These are phyloP conservation scores for Laspeyria flexula DNA, from an alignment of 2,888 invertebrate genomes.

Conservation along the genomic window DNA sequence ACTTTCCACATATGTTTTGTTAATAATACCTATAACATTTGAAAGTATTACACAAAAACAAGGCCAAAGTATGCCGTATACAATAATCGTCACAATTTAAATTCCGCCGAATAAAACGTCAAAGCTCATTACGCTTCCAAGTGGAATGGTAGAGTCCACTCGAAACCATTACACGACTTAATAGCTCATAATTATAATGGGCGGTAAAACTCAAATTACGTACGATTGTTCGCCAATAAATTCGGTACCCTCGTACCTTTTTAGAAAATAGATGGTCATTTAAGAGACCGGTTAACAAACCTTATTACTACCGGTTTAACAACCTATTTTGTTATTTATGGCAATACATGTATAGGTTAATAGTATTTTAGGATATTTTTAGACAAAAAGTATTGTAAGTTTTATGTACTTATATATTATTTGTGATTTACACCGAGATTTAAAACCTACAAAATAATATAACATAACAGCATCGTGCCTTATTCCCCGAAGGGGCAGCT, in stretches of 20 bases:
- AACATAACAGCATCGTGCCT: no score
- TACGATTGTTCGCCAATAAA: constrained; percentile 45
- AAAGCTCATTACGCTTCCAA: constrained; percentile 35
- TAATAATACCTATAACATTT: no score
- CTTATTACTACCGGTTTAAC: not conserved
- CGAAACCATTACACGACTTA: constrained; percentile 41
- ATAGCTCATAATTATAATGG: constrained; percentile 45
- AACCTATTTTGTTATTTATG: no score
- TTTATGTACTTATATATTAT: no score
- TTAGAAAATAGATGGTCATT: constrained; percentile 19
- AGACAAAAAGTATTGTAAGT: no score
- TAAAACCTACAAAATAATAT: no score
- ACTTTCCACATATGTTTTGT: no score
- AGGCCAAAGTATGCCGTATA: not conserved
- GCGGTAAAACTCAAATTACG: constrained; percentile 42
- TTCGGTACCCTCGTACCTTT: constrained; percentile 20
- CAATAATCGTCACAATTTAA: not conserved
- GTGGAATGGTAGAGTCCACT: constrained; percentile 22
- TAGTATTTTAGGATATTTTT: no score
- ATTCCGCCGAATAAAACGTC: constrained; percentile 33
- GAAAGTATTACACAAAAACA: not conserved
- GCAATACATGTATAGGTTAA: no score
- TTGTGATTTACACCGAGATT: no score
- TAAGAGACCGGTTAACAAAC: constrained; percentile 9
- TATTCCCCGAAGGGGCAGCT: no score